phyloP scores from a whole-genome alignment of 2,797 vertebrate genomes.

The Sebastes matsubarae region DNA sequence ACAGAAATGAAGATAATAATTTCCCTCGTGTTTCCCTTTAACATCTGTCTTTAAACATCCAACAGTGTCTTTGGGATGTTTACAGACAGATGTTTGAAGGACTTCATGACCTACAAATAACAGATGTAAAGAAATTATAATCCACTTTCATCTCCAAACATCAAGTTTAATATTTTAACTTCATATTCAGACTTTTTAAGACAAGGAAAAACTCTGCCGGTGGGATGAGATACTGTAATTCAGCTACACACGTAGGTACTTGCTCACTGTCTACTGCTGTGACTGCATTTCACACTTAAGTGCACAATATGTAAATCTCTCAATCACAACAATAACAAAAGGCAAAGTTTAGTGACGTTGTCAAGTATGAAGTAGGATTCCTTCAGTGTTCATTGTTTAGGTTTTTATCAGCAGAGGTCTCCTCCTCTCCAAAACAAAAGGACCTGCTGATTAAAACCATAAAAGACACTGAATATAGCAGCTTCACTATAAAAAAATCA shows the following conservation, averaged over 20 bases:
- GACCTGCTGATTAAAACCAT: not conserved
- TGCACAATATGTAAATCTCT: not conserved
- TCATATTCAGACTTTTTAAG: not conserved
- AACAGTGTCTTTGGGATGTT: not conserved
- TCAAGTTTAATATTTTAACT: not conserved
- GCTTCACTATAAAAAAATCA: not conserved
- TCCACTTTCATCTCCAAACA: not conserved
- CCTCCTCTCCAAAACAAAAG: not conserved
- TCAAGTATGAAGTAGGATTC: fast-evolving
- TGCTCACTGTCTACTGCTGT: no score
- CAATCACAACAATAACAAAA: not conserved
- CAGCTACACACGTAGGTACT: not conserved
- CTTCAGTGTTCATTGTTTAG: not conserved
- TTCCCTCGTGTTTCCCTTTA: not conserved
- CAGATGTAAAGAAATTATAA: not conserved
- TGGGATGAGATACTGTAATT: not conserved
- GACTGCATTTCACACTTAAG: not conserved
- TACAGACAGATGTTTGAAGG: not conserved
- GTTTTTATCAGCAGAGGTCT: not conserved
- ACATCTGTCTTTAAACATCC: not conserved
- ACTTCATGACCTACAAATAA: not conserved
- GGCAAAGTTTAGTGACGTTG: not conserved
- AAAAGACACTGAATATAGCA: not conserved
- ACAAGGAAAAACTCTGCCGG: not conserved
- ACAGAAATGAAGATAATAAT: not conserved